These are phyloP conservation scores for Athalia cordata DNA, from an alignment of 2,888 invertebrate genomes.

Conservation along the genomic window DNA sequence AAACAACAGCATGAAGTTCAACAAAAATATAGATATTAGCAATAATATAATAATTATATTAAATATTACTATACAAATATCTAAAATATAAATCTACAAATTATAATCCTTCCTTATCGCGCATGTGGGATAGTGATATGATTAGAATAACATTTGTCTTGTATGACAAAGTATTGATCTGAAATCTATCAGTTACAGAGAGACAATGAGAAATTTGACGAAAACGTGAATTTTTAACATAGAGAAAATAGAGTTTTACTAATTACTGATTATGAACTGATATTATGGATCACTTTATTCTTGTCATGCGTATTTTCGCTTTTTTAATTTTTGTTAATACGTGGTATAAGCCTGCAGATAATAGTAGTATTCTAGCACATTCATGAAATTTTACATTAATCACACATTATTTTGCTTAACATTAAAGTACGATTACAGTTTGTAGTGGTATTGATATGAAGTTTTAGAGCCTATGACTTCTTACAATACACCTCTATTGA, in stretches of 20 bases:
- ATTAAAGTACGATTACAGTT: not conserved
- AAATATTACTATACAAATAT: not conserved
- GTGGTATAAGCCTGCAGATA: slow-evolving; percentile 5
- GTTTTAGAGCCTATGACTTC: not conserved
- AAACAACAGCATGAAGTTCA: slow-evolving; percentile 17
- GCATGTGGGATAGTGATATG: slow-evolving; percentile 17
- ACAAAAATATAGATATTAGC: slow-evolving; percentile 16
- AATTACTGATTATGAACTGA: not conserved
- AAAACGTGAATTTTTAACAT: too few relatives aligned
- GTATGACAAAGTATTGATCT: too few relatives aligned
- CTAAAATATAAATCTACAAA: slow-evolving; percentile 3
- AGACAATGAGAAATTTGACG: too few relatives aligned
- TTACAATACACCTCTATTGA: slow-evolving; percentile 3
- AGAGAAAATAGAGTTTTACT: not conserved
- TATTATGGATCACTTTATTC: slow-evolving; percentile 20
- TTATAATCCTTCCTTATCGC: not conserved
- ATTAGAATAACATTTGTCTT: not conserved
- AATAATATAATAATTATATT: slow-evolving; percentile 1
- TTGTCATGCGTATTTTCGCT: not conserved
- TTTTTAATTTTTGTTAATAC: not conserved
- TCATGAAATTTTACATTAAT: not conserved
- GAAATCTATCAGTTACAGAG: too few relatives aligned
- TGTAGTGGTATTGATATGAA: slow-evolving; percentile 10
- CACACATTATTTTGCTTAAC: too few relatives aligned
- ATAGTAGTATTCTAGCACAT: not conserved